phyloP scores from a whole-genome alignment of 1,140 invertebrate genomes.

The Harpegnathos saltator region DNA sequence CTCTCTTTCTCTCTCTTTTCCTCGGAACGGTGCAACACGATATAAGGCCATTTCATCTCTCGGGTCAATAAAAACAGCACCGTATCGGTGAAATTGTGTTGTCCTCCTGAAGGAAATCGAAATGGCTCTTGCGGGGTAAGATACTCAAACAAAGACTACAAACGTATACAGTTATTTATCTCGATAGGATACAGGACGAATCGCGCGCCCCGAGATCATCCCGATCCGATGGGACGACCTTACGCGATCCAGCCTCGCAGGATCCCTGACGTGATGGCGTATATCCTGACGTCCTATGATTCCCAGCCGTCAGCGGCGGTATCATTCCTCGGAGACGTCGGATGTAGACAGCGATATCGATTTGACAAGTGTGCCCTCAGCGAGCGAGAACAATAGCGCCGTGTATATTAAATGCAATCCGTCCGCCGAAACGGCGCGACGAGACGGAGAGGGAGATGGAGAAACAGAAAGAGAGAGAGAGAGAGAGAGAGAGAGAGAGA shows the following conservation, averaged over 20 bases:
- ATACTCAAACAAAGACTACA: background rate
- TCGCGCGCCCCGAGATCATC: too few species aligned
- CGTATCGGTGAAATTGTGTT: conserved; percentile 12
- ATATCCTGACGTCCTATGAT: background rate
- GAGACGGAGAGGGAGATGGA: background rate
- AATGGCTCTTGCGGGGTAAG: background rate
- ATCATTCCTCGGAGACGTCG: conserved; percentile 16
- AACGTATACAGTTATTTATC: background rate
- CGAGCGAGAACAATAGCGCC: conserved; percentile 27
- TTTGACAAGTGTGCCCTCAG: conserved; percentile 29
- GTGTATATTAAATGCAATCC: conserved; percentile 15
- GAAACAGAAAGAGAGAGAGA: background rate
- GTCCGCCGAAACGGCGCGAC: background rate
- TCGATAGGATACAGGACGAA: too few species aligned
- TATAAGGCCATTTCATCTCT: conserved; percentile 9
- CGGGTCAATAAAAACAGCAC: conserved; percentile 34
- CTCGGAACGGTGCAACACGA: conserved; percentile 7
- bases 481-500: background rate
- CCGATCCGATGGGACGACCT: background rate
- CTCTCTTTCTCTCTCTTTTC: too few species aligned
- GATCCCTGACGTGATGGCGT: too few species aligned
- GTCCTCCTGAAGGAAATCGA: background rate
- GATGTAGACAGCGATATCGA: conserved; percentile 43
- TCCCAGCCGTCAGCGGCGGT: background rate
- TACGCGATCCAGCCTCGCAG: background rate